Conservation (phyloP, 2,797 vertebrate genomes). For the Danio albolineatus region DNA sequence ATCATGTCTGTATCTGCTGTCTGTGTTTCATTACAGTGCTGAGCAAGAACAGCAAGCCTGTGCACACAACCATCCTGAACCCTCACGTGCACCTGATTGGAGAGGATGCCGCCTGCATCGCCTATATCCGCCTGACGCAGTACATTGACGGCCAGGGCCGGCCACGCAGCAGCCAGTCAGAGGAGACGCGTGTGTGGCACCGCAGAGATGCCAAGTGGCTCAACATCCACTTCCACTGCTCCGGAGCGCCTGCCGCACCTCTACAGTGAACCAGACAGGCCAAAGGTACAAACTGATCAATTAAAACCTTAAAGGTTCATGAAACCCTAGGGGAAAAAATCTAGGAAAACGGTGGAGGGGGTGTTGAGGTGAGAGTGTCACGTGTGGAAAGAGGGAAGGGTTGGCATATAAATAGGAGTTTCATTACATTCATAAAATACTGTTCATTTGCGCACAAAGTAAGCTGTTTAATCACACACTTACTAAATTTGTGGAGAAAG, state of each 20-base stretch:
- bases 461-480: no score
- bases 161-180: conserved; percentile 95
- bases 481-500: no score
- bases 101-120: conserved; percentile 97
- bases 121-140: conserved; percentile 98
- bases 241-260: conserved; percentile 97
- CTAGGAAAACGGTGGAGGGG: no score
- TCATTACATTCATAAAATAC: no score
- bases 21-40: conserved; percentile 80
- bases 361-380: no score
- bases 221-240: conserved; percentile 99
- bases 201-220: conserved; percentile 98
- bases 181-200: conserved; percentile 98
- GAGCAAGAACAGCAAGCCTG: conserved; percentile 98
- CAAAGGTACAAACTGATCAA: conserved; percentile 65
- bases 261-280: conserved; percentile 88
- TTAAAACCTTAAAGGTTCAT: neutral
- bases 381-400: no score
- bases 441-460: no score
- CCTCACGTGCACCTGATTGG: conserved; percentile 97
- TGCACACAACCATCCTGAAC: conserved; percentile 99
- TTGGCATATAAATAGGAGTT: no score
- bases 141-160: conserved; percentile 95
- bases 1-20: neutral
- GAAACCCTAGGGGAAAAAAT: no score